Conservation (phyloP, 2,113 vertebrate species). For the Pao palembangensis region DNA sequence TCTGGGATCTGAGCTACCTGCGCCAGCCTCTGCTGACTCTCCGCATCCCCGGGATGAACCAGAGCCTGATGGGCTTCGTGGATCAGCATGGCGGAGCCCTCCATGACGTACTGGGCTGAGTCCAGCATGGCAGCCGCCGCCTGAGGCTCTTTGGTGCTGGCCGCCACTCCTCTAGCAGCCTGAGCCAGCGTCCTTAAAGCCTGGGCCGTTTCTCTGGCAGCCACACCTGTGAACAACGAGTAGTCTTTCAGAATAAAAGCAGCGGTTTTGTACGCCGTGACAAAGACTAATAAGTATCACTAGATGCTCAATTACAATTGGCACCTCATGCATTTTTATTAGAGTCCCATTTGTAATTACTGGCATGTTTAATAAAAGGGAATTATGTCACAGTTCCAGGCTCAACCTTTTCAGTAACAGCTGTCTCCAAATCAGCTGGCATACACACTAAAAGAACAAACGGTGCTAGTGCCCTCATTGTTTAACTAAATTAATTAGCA, state of each 20-base stretch:
- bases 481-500: conserved; percentile 55
- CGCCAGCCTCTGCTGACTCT: conserved; percentile 95
- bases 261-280: neutral
- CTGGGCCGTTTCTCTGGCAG: conserved; percentile 94
- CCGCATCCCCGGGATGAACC: conserved; percentile 90
- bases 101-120: conserved; percentile 94
- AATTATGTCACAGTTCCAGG: neutral
- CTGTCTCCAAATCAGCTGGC: conserved; percentile 21
- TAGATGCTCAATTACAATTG: neutral
- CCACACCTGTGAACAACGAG: conserved; percentile 79
- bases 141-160: conserved; percentile 85
- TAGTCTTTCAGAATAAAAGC: neutral
- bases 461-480: conserved; percentile 31
- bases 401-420: neutral
- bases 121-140: conserved; percentile 92
- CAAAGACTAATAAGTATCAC: neutral
- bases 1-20: conserved; percentile 76
- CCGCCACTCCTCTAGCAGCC: conserved; percentile 92
- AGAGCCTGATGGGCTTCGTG: conserved; percentile 95
- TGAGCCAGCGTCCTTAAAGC: conserved; percentile 93
- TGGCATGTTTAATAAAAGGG: neutral
- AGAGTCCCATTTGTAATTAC: neutral
- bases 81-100: conserved; percentile 95
- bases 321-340: neutral
- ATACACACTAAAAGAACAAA: conserved; percentile 28